Conservation (phyloP, 2,797 vertebrate genomes). For the Trichosurus vulpecula region DNA sequence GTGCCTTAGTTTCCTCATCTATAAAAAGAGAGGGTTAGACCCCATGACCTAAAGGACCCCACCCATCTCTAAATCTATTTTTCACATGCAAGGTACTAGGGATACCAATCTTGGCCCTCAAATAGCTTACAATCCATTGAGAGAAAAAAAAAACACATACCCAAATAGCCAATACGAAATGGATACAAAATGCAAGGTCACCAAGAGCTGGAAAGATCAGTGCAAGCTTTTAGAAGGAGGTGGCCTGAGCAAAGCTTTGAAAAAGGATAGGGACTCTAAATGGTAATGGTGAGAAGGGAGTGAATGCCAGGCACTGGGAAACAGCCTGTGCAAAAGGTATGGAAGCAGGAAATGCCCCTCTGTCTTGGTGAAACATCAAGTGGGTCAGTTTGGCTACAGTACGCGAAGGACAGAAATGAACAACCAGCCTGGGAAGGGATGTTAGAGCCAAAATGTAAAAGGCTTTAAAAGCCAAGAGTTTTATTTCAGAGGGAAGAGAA, state of each 20-base stretch:
- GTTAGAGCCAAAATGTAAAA: neutral
- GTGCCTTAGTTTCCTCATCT: neutral
- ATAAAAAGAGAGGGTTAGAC: neutral
- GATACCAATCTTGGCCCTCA: neutral
- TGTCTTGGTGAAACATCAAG: neutral
- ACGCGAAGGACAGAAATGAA: neutral
- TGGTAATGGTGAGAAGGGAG: neutral
- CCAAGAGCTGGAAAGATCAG: neutral
- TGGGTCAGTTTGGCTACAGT: neutral
- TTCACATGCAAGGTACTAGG: neutral
- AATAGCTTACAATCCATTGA: neutral
- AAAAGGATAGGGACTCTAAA: neutral
- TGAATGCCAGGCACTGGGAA: neutral
- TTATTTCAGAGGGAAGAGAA: neutral
- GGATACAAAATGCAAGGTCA: neutral
- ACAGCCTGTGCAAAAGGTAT: neutral
- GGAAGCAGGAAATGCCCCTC: neutral
- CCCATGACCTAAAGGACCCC: neutral
- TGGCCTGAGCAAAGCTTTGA: neutral
- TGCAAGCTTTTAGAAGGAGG: neutral
- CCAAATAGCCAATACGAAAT: neutral
- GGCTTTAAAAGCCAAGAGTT: neutral
- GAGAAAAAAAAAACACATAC: neutral
- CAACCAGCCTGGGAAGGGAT: neutral
- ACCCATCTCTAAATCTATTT: neutral